phyloP scores from a whole-genome alignment of 2,888 invertebrate species.

The Portevinia maculata region DNA sequence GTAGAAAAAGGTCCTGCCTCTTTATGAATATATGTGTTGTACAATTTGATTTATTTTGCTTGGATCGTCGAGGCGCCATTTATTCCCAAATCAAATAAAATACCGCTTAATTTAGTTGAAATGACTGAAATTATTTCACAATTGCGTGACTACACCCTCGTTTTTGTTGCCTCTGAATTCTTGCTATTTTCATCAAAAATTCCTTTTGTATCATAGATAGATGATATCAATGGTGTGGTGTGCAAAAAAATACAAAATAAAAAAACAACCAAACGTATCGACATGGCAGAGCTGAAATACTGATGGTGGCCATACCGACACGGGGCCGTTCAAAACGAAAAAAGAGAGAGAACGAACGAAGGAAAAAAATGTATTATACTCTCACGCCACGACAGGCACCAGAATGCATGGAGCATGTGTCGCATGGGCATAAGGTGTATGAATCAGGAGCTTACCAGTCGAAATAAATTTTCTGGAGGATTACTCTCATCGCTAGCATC shows the following conservation, averaged over 20 bases:
- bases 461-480: constrained; percentile 69
- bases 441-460: constrained; percentile 69
- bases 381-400: constrained; percentile 14
- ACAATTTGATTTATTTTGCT: background rate
- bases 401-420: constrained; percentile 40
- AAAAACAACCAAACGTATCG: background rate
- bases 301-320: constrained; percentile 21
- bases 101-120: constrained; percentile 46
- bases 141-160: background rate
- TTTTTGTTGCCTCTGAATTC: background rate
- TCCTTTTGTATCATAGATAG: constrained; percentile 6
- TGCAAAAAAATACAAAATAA: background rate
- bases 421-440: constrained; percentile 64
- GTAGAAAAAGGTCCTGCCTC: too few species aligned
- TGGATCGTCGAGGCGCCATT: constrained; percentile 32
- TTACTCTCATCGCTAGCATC: constrained; percentile 56
- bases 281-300: constrained; percentile 27
- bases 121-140: constrained; percentile 3
- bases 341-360: constrained; percentile 5
- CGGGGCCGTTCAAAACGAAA: constrained; percentile 11
- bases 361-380: constrained; percentile 46
- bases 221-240: constrained; percentile 18
- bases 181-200: constrained; percentile 8
- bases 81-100: constrained; percentile 64
- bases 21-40: too few species aligned